These are phyloP conservation scores for Chymomyza procnemis DNA, from an alignment of 2,888 invertebrate species.

Conservation along the genomic window DNA sequence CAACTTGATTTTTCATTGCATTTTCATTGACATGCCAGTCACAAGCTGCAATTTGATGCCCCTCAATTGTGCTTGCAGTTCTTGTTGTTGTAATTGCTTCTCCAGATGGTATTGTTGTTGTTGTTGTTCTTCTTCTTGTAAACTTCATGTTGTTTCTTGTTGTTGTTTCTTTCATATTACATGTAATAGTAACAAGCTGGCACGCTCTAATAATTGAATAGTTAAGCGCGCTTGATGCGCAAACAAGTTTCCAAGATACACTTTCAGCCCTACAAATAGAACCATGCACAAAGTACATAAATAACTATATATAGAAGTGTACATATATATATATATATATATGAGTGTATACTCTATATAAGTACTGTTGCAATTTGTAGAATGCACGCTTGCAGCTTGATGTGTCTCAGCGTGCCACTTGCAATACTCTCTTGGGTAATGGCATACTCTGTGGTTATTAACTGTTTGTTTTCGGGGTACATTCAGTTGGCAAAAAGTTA, in stretches of 20 bases:
- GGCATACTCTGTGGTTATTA: neutral
- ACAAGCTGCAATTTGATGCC: slow-evolving; percentile 27
- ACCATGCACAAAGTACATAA: neutral
- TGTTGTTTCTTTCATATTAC: neutral
- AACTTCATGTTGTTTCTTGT: neutral
- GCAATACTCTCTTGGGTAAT: neutral
- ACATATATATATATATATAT: neutral
- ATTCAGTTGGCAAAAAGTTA: no score
- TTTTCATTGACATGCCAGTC: slow-evolving; percentile 6
- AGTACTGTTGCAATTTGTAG: slow-evolving; percentile 34
- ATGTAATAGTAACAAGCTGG: neutral
- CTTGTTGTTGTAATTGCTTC: neutral
- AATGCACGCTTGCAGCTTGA: slow-evolving; percentile 17
- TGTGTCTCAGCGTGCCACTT: slow-evolving; percentile 29
- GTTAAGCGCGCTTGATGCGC: slow-evolving; percentile 56
- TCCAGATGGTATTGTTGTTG: neutral
- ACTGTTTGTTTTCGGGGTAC: no score
- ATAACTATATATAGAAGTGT: neutral
- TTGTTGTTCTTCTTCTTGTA: neutral
- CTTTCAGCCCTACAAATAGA: neutral
- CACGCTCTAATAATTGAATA: slow-evolving; percentile 58
- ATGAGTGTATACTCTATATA: neutral
- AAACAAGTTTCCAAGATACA: slow-evolving; percentile 22
- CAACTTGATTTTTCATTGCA: neutral
- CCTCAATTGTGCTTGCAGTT: neutral